phyloP scores from a whole-genome alignment of 2,888 invertebrate genomes.

The Tetranychus piercei region DNA sequence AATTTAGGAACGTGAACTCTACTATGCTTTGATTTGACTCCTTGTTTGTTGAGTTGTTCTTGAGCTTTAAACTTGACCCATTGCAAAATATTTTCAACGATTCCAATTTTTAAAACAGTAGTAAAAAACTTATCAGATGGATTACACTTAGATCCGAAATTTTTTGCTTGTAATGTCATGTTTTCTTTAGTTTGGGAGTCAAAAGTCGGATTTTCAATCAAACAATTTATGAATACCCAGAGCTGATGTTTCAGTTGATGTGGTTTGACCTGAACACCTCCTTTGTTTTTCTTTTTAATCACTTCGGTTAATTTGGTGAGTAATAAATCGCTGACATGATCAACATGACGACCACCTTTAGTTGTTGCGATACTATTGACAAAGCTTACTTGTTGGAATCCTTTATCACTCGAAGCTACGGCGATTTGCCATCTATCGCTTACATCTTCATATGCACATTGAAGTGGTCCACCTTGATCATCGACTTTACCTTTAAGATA shows the following conservation, averaged over 20 bases:
- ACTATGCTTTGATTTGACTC: constrained; percentile 56
- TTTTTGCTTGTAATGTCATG: constrained; percentile 86
- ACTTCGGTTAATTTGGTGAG: constrained; percentile 70
- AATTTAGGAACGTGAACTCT: constrained; percentile 76
- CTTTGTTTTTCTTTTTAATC: constrained; percentile 68
- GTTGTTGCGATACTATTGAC: constrained; percentile 49
- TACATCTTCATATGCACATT: constrained; percentile 63
- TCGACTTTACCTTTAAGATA: constrained; percentile 64
- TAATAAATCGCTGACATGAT: constrained; percentile 74
- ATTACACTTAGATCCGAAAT: constrained; percentile 80
- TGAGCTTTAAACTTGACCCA: constrained; percentile 85
- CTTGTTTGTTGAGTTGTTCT: constrained; percentile 59
- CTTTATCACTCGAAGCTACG: constrained; percentile 57
- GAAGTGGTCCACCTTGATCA: constrained; percentile 60
- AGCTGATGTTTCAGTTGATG: constrained; percentile 87
- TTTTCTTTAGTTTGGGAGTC: constrained; percentile 99
- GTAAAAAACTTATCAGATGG: constrained; percentile 62
- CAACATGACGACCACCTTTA: constrained; percentile 83
- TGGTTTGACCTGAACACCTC: constrained; percentile 70
- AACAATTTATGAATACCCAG: constrained; percentile 91
- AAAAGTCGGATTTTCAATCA: constrained; percentile 96
- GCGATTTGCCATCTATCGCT: constrained; percentile 91
- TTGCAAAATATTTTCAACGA: constrained; percentile 72
- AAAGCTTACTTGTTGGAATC: constrained; percentile 91
- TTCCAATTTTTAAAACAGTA: constrained; percentile 58